Evolutionary conservation across 2,113 vertebrate genomes (phyloP).

Genomic region (Tetraodon nigroviridis): DNA sequence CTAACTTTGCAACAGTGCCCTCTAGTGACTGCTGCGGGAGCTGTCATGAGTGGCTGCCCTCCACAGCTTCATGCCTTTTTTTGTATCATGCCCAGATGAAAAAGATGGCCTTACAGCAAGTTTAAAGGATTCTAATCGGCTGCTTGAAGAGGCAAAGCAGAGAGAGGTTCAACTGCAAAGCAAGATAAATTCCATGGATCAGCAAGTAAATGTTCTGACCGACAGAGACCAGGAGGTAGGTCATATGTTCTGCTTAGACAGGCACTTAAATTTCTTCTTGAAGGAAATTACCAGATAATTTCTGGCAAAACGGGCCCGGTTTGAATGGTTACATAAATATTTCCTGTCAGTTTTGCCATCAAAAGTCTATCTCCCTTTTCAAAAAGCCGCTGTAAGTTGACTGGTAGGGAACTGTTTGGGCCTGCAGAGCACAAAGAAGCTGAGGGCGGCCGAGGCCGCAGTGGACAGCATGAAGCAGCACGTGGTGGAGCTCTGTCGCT

Average conservation of each 20-base stretch:
- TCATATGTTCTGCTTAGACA: slow-evolving; percentile 44
- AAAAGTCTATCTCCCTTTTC: no score
- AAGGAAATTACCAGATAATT: background rate
- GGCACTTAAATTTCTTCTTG: background rate
- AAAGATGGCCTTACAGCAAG: slow-evolving; percentile 85
- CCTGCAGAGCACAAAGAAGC: slow-evolving; percentile 80
- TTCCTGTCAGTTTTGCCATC: no score
- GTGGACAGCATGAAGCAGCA: slow-evolving; percentile 91
- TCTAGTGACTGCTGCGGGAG: no score
- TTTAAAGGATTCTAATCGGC: slow-evolving; percentile 81
- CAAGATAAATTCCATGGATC: slow-evolving; percentile 80
- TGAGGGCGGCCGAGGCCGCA: slow-evolving; percentile 81
- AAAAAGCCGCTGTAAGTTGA: background rate
- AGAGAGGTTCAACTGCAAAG: slow-evolving; percentile 82
- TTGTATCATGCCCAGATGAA: slow-evolving; percentile 75
- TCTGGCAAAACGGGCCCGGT: background rate
- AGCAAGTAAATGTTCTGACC: slow-evolving; percentile 79
- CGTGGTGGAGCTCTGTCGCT: slow-evolving; percentile 83
- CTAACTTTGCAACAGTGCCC: no score
- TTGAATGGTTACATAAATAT: background rate
- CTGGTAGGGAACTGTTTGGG: background rate
- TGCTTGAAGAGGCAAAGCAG: slow-evolving; percentile 82
- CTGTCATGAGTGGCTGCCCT: no score
- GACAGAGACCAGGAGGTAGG: slow-evolving; percentile 82
- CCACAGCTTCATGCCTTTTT: background rate